Percentiles rank a stretch among this genome's conserved stretches.
phyloP scores from a whole-genome alignment of 1,140 invertebrate genomes.

The Drosophila lacteicornis region DNA sequence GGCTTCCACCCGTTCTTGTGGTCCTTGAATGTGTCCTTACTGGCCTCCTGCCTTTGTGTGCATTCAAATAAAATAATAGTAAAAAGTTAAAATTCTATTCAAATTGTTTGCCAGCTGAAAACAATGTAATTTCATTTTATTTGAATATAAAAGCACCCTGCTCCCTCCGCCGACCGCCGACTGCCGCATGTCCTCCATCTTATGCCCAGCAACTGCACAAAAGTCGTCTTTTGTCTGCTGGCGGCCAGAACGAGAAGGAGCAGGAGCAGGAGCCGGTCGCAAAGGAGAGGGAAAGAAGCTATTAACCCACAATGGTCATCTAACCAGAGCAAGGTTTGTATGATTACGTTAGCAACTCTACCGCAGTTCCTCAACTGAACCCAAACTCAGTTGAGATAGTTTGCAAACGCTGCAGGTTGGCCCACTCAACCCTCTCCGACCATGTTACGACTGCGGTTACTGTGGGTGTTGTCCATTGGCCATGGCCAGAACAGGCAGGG shows the following conservation, averaged over 20 bases:
- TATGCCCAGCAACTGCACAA: constrained; percentile 73
- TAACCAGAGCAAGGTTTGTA: constrained; percentile 74
- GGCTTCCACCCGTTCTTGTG: constrained; percentile 48
- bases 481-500: constrained; percentile 32
- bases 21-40: constrained; percentile 41
- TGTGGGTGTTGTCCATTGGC: constrained; percentile 73
- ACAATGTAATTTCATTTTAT: constrained; percentile 84
- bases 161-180: constrained; percentile 24
- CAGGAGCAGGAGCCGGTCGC: not conserved
- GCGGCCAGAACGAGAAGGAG: constrained; percentile 28
- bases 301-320: constrained; percentile 42
- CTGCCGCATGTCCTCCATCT: constrained; percentile 67
- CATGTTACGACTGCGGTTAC: constrained; percentile 74
- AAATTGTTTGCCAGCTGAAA: constrained; percentile 84
- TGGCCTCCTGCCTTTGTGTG: constrained; percentile 63
- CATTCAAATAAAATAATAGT: constrained; percentile 84
- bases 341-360: constrained; percentile 82
- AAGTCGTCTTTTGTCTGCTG: constrained; percentile 76
- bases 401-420: constrained; percentile 64
- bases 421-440: constrained; percentile 5
- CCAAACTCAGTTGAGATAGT: constrained; percentile 81
- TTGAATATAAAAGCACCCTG: constrained; percentile 79
- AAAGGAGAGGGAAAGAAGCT: constrained; percentile 28
- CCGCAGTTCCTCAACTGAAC: constrained; percentile 78
- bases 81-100: constrained; percentile 85